Percentiles rank a stretch among this genome's conserved stretches.
Evolutionary conservation across 23 tunicate species (phyloP).

Genomic region (Diplosoma virens): DNA sequence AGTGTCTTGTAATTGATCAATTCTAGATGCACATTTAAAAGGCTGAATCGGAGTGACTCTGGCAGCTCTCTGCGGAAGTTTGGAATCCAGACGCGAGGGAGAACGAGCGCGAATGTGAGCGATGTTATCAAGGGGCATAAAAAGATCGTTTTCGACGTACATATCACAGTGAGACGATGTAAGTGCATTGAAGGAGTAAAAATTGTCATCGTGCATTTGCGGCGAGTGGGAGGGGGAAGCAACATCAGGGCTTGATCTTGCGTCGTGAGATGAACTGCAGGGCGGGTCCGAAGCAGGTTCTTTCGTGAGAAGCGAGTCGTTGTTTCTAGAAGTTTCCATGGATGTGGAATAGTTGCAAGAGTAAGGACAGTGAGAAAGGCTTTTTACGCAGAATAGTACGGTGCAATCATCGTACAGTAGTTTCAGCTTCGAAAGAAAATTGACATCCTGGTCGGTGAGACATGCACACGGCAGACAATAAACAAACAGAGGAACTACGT

Average conservation of each 20-base stretch:
- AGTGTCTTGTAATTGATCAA: neutral
- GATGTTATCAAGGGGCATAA: neutral
- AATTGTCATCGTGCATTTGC: neutral
- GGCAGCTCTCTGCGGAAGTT: neutral
- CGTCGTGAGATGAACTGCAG: no score
- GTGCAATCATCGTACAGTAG: conserved; percentile 1
- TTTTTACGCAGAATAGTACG: conserved; percentile 2
- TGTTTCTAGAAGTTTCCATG: no score
- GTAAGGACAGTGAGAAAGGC: neutral
- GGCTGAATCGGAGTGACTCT: neutral
- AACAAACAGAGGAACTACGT: conserved; percentile 27
- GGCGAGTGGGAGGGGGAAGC: no score
- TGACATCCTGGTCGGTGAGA: neutral
- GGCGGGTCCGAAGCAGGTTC: no score
- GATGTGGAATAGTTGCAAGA: no score
- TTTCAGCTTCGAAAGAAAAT: neutral
- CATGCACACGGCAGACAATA: conserved; percentile 27
- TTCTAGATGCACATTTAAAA: neutral
- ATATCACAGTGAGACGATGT: neutral
- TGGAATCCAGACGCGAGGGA: neutral
- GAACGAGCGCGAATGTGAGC: no score
- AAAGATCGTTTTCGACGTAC: neutral
- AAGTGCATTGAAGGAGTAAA: neutral
- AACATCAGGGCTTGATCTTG: no score
- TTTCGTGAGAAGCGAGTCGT: no score